These are phyloP conservation scores for Acanthopleura granulata DNA, from an alignment of 2,888 invertebrate species.

Conservation along the genomic window DNA sequence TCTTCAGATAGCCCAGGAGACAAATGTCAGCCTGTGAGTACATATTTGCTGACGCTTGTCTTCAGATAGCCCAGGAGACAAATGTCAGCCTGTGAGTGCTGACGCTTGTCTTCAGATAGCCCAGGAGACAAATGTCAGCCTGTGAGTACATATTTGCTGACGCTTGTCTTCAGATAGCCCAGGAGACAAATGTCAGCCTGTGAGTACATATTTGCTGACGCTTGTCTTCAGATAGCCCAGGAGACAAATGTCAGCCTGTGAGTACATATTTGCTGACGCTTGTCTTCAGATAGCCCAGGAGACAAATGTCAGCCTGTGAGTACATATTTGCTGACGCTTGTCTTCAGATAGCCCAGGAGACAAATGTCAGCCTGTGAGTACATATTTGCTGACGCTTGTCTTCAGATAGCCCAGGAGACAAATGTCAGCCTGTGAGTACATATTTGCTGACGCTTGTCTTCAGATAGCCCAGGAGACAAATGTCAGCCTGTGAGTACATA, in stretches of 20 bases:
- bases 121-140: slow-evolving; percentile 35
- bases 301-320: slow-evolving; percentile 10
- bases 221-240: slow-evolving; percentile 47
- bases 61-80: slow-evolving; percentile 47
- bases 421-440: slow-evolving; percentile 21
- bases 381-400: slow-evolving; percentile 60
- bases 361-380: slow-evolving; percentile 13
- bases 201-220: slow-evolving; percentile 56
- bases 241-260: slow-evolving; percentile 31
- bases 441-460: slow-evolving; percentile 60
- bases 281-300: slow-evolving; percentile 50
- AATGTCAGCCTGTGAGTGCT: slow-evolving; percentile 32
- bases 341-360: slow-evolving; percentile 48
- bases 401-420: slow-evolving; percentile 47
- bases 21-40: slow-evolving; percentile 13
- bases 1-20: slow-evolving; percentile 48
- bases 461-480: slow-evolving; percentile 45
- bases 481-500: slow-evolving; percentile 29
- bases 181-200: slow-evolving; percentile 34
- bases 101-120: slow-evolving; percentile 54
- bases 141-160: slow-evolving; percentile 53
- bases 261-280: slow-evolving; percentile 59
- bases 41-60: slow-evolving; percentile 60
- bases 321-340: slow-evolving; percentile 60
- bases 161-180: slow-evolving; percentile 49